A percentile compares a stretch with the other conserved stretches of the same genome.
Evolutionary conservation across 2,888 invertebrate species (phyloP).

Genomic region (Caenorhabditis macrosperma): DNA sequence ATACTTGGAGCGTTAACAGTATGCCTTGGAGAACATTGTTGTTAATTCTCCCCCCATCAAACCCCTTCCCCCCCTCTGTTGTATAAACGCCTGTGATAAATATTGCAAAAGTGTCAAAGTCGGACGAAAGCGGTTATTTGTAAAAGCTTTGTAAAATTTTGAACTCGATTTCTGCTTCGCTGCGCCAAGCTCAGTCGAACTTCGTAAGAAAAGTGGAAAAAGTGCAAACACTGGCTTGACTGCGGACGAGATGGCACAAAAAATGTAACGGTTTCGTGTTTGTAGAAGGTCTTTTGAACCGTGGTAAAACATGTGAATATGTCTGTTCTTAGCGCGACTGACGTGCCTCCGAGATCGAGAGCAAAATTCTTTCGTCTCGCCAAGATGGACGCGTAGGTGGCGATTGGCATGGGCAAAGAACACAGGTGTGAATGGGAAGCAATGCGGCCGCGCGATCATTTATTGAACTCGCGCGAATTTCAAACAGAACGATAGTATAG

Average conservation of each 20-base stretch:
- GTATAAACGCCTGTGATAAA: slow-evolving; percentile 29
- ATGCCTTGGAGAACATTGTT: slow-evolving; percentile 66
- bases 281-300: slow-evolving; percentile 58
- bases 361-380: slow-evolving; percentile 36
- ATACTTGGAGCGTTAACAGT: slow-evolving; percentile 63
- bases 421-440: slow-evolving; percentile 6
- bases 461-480: slow-evolving; percentile 24
- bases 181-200: slow-evolving; percentile 12
- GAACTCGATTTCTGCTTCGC: slow-evolving; percentile 46
- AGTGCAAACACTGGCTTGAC: slow-evolving; percentile 30
- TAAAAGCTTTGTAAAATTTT: slow-evolving; percentile 43
- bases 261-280: slow-evolving; percentile 34
- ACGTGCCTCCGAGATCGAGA: slow-evolving; percentile 42
- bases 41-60: slow-evolving; percentile 43
- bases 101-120: slow-evolving; percentile 8
- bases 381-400: slow-evolving; percentile 24
- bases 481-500: slow-evolving; percentile 17
- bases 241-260: slow-evolving; percentile 12
- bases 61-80: slow-evolving; percentile 10
- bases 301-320: slow-evolving; percentile 51
- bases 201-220: slow-evolving; percentile 8
- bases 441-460: slow-evolving; percentile 27
- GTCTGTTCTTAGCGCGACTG: slow-evolving; percentile 49
- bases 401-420: slow-evolving; percentile 42
- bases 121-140: slow-evolving; percentile 32